These are phyloP conservation scores for Amyelois transitella DNA, from an alignment of 1,140 invertebrate species.

Conservation along the genomic window DNA sequence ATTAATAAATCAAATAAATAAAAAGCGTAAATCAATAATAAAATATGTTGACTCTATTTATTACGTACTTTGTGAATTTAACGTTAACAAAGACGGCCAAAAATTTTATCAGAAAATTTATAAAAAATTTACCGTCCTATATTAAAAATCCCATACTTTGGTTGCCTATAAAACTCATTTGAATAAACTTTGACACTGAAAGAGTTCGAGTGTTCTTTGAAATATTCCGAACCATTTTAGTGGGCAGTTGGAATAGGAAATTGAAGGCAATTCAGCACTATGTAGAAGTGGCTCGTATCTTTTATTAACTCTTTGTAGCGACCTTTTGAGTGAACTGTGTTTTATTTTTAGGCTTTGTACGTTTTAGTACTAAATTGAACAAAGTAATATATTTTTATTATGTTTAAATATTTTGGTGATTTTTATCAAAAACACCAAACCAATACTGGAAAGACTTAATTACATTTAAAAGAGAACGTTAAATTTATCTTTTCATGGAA, in stretches of 20 bases:
- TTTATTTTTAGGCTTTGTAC: background rate
- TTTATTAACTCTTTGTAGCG: constrained; percentile 3
- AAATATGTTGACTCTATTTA: no score
- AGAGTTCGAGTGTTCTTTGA: background rate
- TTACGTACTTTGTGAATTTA: no score
- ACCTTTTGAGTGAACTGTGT: background rate
- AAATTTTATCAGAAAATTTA: background rate
- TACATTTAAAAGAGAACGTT: no score
- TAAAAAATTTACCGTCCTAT: background rate
- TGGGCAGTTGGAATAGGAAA: constrained; percentile 2
- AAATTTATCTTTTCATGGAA: no score
- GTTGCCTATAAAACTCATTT: background rate
- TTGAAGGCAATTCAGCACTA: constrained; percentile 4
- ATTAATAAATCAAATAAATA: no score
- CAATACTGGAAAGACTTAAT: no score
- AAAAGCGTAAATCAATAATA: no score
- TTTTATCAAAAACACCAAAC: no score
- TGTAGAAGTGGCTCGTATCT: constrained; percentile 3
- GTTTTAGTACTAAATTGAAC: no score
- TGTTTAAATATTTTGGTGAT: no score
- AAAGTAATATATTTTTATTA: no score
- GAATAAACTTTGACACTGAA: background rate
- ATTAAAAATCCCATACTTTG: background rate
- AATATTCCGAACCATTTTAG: background rate
- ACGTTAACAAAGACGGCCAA: no score